phyloP scores from a whole-genome alignment of 2,888 invertebrate genomes.

The Galeopsomyia nigrocyanea region DNA sequence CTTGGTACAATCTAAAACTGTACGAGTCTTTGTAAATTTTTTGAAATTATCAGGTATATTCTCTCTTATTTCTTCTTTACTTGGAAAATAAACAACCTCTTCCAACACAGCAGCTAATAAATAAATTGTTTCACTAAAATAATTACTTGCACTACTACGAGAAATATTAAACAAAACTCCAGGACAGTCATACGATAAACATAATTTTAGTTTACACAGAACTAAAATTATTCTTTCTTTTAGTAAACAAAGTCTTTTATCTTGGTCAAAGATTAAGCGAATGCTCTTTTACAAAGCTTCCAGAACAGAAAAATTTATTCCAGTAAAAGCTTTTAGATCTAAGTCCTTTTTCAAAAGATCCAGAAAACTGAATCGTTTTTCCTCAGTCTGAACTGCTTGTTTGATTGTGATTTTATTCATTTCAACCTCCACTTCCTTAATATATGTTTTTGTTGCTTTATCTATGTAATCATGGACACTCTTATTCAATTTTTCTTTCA shows the following conservation, averaged over 20 bases:
- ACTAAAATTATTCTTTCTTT: constrained; percentile 5
- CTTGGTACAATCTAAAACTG: too few species aligned
- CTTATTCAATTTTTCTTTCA: too few species aligned
- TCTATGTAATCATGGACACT: too few species aligned
- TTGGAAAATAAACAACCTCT: background rate
- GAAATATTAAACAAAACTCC: constrained; percentile 9
- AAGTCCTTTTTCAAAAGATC: background rate
- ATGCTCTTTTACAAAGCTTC: background rate
- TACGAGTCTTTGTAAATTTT: background rate
- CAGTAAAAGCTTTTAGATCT: constrained; percentile 1
- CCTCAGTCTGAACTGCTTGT: background rate
- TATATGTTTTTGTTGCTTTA: too few species aligned
- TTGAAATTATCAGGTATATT: background rate
- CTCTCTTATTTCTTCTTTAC: constrained; percentile 1
- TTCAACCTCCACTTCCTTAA: too few species aligned
- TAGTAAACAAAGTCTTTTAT: constrained; percentile 2
- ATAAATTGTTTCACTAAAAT: constrained; percentile 10
- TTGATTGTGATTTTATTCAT: background rate
- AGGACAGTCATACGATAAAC: constrained; percentile 8
- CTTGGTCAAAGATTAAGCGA: background rate
- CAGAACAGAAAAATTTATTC: background rate
- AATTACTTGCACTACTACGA: background rate
- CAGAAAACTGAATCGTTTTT: background rate
- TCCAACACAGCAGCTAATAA: constrained; percentile 1
- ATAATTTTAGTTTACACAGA: constrained; percentile 9